phyloP scores from a whole-genome alignment of 2,113 vertebrate species.

The Accipiter cooperii region DNA sequence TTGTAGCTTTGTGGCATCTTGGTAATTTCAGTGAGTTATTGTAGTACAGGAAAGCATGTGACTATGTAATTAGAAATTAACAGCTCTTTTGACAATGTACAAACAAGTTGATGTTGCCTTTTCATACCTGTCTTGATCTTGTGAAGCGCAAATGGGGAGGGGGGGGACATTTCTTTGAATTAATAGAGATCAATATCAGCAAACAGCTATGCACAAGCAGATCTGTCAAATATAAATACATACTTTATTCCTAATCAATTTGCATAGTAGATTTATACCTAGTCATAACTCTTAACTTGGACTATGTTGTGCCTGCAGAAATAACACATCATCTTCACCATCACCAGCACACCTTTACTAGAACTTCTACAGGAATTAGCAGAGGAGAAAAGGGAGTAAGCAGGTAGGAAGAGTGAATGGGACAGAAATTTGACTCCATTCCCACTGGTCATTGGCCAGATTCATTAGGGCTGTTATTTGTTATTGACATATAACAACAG shows the following conservation, averaged over 20 bases:
- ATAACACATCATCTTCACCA: neutral
- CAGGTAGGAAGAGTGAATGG: neutral
- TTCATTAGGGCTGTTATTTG: neutral
- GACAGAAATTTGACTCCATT: neutral
- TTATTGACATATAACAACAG: neutral
- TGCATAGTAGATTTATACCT: neutral
- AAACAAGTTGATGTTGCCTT: neutral
- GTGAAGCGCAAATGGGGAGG: neutral
- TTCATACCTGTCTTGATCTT: neutral
- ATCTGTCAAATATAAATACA: neutral
- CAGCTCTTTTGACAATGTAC: neutral
- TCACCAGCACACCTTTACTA: neutral
- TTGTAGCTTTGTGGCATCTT: neutral
- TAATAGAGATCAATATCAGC: neutral
- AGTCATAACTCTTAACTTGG: neutral
- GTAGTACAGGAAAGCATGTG: neutral
- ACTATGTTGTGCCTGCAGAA: neutral
- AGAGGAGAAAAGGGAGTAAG: neutral
- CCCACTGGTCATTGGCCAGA: neutral
- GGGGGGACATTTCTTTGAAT: neutral
- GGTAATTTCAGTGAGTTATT: neutral
- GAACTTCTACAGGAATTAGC: neutral
- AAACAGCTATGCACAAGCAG: neutral
- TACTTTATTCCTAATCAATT: neutral
- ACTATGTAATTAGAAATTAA: conserved; percentile 1